Evolutionary conservation across 2,797 vertebrate genomes (phyloP), one percentile per base, ranked within the genome.

Genomic region (Allobates femoralis): DNA sequence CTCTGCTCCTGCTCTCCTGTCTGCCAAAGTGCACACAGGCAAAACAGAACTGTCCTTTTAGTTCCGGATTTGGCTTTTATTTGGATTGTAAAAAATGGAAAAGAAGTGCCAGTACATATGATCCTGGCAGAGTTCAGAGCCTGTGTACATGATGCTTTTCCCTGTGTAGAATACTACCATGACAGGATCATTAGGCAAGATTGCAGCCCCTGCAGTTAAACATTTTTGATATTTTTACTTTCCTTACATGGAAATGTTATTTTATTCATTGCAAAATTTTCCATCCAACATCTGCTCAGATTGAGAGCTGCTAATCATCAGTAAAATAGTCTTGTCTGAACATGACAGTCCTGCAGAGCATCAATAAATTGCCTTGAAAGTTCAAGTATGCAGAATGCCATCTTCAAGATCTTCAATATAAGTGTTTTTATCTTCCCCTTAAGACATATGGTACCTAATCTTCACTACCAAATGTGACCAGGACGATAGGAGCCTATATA

Each of bases 231-330:
- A 15, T 53, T 69, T 21, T 69, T 37, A 6, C 21, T 21, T 69
- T 37, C 66, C 66, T 37, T 69, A 69, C 32, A 69, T 69, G 66
- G 66, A 34, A 69, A 69, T 69, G 66, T 41, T 71, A 15, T 71
- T 71, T 41, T 23, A 71, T 14, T n/a, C 21, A 23, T 2, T 37
- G 30, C n/a, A 16, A 23, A 56, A 23, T 23, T n/a, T 79, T 23
- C 30, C 10, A 5, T 55, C 34, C 41, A 37, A 18, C 77, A 41
- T 79, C 56, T 62, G 46, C 74, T 62, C 55, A 58, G 77, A 32
- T 56, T 60, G 56, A 58, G 56, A 26, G 51, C 55, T 79, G 53
- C 34, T 60, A 62, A 58, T 79, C 77, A 60, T 79, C 77, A 58
- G 23, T 37, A 30, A 53, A 30, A 30, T 55, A 53, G 10, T n/a